Evolutionary conservation across 2,113 vertebrate genomes (phyloP).

Genomic region (Dolichallabes microphthalmus): DNA sequence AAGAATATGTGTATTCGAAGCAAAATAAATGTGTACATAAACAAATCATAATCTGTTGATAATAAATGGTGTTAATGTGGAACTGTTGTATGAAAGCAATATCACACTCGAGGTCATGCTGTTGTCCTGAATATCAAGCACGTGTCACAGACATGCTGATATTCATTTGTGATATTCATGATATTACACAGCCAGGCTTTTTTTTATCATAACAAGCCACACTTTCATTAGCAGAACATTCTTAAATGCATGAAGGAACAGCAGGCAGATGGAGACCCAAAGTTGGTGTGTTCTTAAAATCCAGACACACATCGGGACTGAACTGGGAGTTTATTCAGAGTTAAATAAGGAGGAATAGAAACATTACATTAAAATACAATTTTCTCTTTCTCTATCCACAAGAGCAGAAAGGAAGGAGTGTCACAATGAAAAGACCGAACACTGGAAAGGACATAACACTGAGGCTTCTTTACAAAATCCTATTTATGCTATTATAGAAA

Average conservation of each 20-base stretch:
- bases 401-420: conserved; percentile 41
- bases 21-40: too few relatives aligned
- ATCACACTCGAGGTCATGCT: too few relatives aligned
- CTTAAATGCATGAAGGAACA: not conserved
- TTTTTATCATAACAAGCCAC: not conserved
- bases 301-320: conserved; percentile 25
- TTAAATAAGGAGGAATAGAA: conserved; percentile 5
- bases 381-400: conserved; percentile 18
- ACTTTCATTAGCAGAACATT: not conserved
- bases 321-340: conserved; percentile 60
- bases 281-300: conserved; percentile 5
- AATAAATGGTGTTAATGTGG: too few relatives aligned
- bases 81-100: too few relatives aligned
- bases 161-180: too few relatives aligned
- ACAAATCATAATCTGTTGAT: too few relatives aligned
- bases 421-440: conserved; percentile 39
- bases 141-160: too few relatives aligned
- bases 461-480: conserved; percentile 54
- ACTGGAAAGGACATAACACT: conserved; percentile 45
- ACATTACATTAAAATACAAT: conserved; percentile 11
- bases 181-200: not conserved
- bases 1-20: too few relatives aligned
- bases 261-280: not conserved
- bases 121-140: too few relatives aligned
- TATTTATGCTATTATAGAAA: conserved; percentile 55